Base-by-base conservation (phyloP, 2,888 invertebrate genomes). In the Lydus trimaculatus region DNA sequence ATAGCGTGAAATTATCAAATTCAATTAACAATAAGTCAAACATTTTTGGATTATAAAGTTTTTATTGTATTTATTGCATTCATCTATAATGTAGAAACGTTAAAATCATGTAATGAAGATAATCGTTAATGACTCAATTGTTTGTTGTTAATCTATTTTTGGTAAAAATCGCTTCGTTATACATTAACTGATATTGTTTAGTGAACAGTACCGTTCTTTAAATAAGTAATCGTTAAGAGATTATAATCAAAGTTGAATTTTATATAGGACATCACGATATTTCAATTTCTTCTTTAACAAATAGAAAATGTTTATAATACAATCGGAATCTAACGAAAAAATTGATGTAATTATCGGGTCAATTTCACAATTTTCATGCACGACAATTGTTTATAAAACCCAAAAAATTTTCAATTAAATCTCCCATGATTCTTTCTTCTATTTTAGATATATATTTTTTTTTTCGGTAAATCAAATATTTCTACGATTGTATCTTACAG, bases 191-290 rank as follows among this genome's bases (percentile, higher is more conserved):
- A 52, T 52, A 25, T 52, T 52, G 52, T 52, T 52, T 52, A 11
- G 20, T 3, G 20, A 52, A 52, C 52, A 52, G 52, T 52, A 52
- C 52, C 52, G 52, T 52, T 52, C 52, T 52, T 52, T 52, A 52
- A 52, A 52, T 52, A 52, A 52, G 25, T 52, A 52, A 52, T 52
- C 52, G 52, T 52, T 52, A 25, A 52, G 25, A 52, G 52, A 52
- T 52, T 52, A 25, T 52, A 52, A 52, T 52, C 52, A 15, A 25
- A 9, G 23, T 52, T 52, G 25, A 52, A 52, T 52, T 52, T 52
- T 52, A 52, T 52, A 52, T 52, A 52, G 52, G 52, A 52, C 52
- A 52, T 52, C 52, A 52, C 52, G 52, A 52, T 52, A 52, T 52
- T 52, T 52, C 52, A 52, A 52, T 52, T 25, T 52, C 52, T 25